Conservation (phyloP, 2,797 vertebrate genomes). For the Neomorphus geoffroyi region DNA sequence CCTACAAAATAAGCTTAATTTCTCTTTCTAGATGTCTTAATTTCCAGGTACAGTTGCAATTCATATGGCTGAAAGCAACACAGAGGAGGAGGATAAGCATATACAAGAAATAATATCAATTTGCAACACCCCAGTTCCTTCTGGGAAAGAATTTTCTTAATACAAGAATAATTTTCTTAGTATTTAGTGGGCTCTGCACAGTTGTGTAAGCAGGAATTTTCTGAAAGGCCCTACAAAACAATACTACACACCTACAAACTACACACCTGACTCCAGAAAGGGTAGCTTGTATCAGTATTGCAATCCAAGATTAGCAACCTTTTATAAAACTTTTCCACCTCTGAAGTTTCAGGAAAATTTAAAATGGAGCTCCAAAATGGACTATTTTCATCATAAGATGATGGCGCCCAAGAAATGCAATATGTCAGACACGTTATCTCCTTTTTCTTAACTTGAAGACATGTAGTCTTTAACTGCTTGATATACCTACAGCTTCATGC, state of each 20-base stretch:
- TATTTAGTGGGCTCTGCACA: neutral
- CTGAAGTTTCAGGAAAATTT: neutral
- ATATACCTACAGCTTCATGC: neutral
- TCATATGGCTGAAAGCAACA: neutral
- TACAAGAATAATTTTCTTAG: neutral
- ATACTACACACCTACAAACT: neutral
- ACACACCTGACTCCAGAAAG: neutral
- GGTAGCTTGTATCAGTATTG: neutral
- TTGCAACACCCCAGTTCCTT: neutral
- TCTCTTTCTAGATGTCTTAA: neutral
- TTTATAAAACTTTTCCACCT: neutral
- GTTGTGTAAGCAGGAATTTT: neutral
- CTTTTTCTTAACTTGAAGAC: neutral
- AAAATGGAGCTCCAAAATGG: neutral
- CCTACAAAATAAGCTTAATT: neutral
- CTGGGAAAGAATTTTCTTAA: neutral
- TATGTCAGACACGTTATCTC: neutral
- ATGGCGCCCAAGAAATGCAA: neutral
- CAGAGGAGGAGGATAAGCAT: neutral
- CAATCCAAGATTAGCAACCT: neutral
- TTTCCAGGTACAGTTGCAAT: neutral
- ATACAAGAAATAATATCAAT: neutral
- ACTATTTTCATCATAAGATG: neutral
- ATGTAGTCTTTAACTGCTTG: neutral
- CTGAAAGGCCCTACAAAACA: neutral